phyloP scores from a whole-genome alignment of 2,113 vertebrate species.

The Gulo gulo region DNA sequence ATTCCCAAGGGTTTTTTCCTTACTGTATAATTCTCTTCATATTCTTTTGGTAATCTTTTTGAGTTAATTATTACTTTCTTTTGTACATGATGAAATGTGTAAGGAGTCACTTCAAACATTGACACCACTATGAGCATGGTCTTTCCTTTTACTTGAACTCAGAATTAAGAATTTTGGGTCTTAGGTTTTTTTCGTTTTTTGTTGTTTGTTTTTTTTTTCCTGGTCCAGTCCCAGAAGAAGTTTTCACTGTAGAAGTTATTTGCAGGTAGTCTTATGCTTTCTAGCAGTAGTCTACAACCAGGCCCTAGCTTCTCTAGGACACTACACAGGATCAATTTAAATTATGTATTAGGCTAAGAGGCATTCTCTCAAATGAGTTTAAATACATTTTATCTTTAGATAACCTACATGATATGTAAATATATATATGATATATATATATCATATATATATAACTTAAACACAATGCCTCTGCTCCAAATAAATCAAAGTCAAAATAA shows the following conservation, averaged over 20 bases:
- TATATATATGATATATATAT: no score
- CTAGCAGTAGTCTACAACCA: background rate
- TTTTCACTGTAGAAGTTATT: background rate
- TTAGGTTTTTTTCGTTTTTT: background rate
- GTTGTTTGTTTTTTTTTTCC: background rate
- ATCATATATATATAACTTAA: background rate
- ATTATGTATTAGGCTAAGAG: background rate
- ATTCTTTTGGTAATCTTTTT: background rate
- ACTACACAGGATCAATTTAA: background rate
- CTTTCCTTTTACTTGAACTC: background rate
- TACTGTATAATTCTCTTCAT: background rate
- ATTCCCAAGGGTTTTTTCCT: background rate
- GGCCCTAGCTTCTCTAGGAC: background rate
- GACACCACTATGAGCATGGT: background rate
- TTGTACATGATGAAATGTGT: background rate
- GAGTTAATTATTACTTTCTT: background rate
- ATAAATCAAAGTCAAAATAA: background rate
- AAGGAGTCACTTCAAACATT: background rate
- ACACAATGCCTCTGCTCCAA: background rate
- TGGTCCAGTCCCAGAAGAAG: background rate
- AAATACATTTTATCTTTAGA: background rate
- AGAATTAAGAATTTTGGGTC: background rate
- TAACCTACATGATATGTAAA: background rate
- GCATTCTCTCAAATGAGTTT: background rate
- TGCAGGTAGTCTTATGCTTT: background rate